Evolutionary conservation across 2,797 vertebrate species (phyloP).

Genomic region (Microcaecilia unicolor): DNA sequence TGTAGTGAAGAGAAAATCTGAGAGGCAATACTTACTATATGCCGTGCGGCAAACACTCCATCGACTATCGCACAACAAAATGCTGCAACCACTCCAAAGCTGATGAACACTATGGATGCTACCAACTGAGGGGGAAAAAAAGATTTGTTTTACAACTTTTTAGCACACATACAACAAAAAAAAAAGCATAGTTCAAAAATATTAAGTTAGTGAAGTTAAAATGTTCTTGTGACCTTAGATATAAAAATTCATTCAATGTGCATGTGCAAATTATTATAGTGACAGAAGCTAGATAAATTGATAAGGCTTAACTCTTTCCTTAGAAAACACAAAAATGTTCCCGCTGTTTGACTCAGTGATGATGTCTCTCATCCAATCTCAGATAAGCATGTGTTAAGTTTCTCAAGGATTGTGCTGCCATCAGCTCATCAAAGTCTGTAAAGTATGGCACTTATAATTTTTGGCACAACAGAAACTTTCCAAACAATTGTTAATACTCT

Average conservation of each 20-base stretch:
- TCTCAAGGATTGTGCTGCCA: no score
- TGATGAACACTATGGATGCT: slow-evolving; percentile 87
- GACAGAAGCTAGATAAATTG: neutral
- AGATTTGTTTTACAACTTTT: no score
- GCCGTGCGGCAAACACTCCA: slow-evolving; percentile 81
- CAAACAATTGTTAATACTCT: neutral
- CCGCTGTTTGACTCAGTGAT: neutral
- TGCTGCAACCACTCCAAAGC: slow-evolving; percentile 77
- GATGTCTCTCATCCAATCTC: slow-evolving; percentile 6
- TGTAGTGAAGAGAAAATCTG: slow-evolving; percentile 2
- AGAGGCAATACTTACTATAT: slow-evolving; percentile 76
- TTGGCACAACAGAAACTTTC: neutral
- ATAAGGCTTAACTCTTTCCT: neutral
- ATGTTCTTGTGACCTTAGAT: neutral
- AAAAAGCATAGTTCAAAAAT: no score
- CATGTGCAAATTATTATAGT: neutral
- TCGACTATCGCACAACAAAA: slow-evolving; percentile 87
- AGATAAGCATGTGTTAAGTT: no score
- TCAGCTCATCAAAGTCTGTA: neutral
- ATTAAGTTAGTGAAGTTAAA: no score
- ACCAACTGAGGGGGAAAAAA: slow-evolving; percentile 59
- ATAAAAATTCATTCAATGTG: neutral
- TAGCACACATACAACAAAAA: no score
- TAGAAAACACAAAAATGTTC: neutral
- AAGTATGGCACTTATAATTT: neutral